Evolutionary conservation across 2,113 vertebrate genomes (phyloP), one percentile per base, ranked within the genome.

Genomic region (Australoheros scitulus): DNA sequence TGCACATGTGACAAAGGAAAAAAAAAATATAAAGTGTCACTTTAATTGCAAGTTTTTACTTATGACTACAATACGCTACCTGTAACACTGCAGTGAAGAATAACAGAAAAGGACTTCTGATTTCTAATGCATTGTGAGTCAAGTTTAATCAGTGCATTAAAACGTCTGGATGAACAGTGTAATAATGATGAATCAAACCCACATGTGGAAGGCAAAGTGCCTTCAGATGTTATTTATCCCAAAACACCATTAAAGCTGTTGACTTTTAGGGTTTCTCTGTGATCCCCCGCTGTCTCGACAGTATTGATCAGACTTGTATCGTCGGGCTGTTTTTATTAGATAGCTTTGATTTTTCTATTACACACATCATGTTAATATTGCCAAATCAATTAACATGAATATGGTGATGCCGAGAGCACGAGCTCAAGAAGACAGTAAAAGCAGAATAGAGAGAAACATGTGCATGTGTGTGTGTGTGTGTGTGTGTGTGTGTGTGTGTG

Each of bases 221-320:
- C 80, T 77, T 79, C 17, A 80, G 36, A 87, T 87, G 60, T 89
- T 86, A 87, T 87, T 85, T 84, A 70, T 86, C 76, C 86, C 79
- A 24, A 85, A 91, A 83, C 70, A 52, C 85, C 47, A 82, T 79
- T 83, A 87, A 89, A 86, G 61, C 70, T 50, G 81, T 79, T 86
- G 72, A 43, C 80, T 88, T 93, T 92, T 89, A 88, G 81, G 24
- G 56, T 78, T 79, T 41, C 43, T 76, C 68, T 79, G 63, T 84
- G 88, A 88, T 72, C 79, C 76, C 76, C 76, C 18, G 79, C 80
- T 68, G 89, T 93, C 93, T 91, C 61, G 76, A 89, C 92, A 32
- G 70, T 91, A 93, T 94, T 64, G 91, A 94, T 91, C 87, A 87
- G 82, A 86, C 80, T 91, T 87, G 85, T 81, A 89, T 92, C 90